phyloP scores from a whole-genome alignment of 2,888 invertebrate genomes.

The Pollenia angustigena region DNA sequence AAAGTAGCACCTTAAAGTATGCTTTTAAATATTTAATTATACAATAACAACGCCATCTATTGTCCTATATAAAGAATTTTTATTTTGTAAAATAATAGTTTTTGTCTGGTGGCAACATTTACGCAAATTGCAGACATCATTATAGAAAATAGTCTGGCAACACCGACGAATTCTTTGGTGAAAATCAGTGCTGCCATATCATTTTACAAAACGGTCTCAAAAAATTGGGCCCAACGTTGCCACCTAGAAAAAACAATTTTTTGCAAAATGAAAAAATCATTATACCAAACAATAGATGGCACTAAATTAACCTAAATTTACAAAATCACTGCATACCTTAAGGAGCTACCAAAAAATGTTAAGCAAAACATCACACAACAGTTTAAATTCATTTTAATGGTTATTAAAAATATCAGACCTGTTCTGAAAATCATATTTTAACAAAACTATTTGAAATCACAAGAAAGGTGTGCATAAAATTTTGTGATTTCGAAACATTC shows the following conservation, averaged over 20 bases:
- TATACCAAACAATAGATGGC: neutral
- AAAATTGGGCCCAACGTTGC: neutral
- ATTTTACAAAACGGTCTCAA: neutral
- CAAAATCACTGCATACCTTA: neutral
- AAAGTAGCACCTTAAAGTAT: neutral
- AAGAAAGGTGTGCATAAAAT: no score
- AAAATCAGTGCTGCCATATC: neutral
- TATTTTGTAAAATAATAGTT: neutral
- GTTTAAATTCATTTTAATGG: no score
- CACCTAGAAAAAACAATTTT: neutral
- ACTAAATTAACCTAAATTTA: neutral
- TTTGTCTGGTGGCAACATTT: neutral
- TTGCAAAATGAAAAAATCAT: neutral
- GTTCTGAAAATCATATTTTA: no score
- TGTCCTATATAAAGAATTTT: neutral
- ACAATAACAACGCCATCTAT: constrained; percentile 12
- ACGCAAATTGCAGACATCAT: neutral
- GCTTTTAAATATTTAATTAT: neutral
- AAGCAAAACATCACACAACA: no score
- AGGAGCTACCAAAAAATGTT: neutral
- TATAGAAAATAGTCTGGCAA: constrained; percentile 10
- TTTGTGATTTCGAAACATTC: no score
- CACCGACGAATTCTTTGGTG: neutral
- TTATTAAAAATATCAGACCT: no score
- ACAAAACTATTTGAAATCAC: no score